phyloP scores from a whole-genome alignment of 2,888 invertebrate genomes.

The Perdita meconis region DNA sequence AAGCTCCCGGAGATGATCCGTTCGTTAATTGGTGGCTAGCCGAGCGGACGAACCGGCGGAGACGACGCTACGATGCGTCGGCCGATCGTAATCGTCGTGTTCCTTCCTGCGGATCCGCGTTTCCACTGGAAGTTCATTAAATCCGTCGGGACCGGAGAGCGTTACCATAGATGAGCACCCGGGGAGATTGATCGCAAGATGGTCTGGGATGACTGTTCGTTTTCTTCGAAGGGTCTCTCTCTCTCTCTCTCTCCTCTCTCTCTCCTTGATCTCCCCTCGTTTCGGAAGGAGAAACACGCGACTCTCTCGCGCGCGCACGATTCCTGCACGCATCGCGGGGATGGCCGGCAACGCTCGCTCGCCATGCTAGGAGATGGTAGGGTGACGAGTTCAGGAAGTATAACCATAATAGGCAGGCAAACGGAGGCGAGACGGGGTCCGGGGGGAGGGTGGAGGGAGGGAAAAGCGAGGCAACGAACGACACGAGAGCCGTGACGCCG shows the following conservation, averaged over 20 bases:
- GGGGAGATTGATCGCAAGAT: conserved; percentile 52
- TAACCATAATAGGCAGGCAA: conserved; percentile 72
- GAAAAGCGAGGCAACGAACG: conserved; percentile 76
- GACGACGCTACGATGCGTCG: conserved; percentile 1
- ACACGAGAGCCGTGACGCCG: conserved; percentile 83
- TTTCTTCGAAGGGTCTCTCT: conserved; percentile 39
- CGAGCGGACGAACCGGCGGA: conserved; percentile 1
- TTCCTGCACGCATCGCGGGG: conserved; percentile 59
- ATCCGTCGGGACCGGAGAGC: conserved; percentile 11
- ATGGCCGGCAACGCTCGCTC: conserved; percentile 22
- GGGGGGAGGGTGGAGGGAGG: conserved; percentile 62
- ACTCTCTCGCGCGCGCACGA: conserved; percentile 35
- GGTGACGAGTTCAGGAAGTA: conserved; percentile 79
- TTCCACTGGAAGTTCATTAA: conserved; percentile 44
- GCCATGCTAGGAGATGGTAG: conserved; percentile 61
- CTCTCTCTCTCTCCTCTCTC: neutral
- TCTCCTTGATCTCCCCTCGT: conserved; percentile 46
- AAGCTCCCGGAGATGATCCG: neutral
- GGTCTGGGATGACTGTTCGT: conserved; percentile 56
- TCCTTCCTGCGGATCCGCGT: conserved; percentile 36
- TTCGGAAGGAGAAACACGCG: conserved; percentile 63
- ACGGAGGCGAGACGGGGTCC: conserved; percentile 32
- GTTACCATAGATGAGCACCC: conserved; percentile 50
- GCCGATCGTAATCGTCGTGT: conserved; percentile 31
- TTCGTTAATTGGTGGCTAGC: neutral